Base-by-base conservation (phyloP, 2,888 invertebrate genomes). In the Drosophila quasianomalipes region DNA sequence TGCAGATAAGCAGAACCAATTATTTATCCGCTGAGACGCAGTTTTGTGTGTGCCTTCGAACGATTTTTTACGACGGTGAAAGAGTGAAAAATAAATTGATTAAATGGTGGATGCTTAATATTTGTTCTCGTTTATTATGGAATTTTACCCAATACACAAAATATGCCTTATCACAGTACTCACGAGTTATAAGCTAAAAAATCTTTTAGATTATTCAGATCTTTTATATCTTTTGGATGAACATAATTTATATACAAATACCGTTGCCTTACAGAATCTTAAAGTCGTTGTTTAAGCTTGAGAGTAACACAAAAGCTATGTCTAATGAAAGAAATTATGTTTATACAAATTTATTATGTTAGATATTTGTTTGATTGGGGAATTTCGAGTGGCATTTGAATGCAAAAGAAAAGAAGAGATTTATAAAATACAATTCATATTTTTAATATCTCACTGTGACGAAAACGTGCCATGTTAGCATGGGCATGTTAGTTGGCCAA, bases 1-100 rank as follows among this genome's bases (percentile, higher is more conserved):
- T 37, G 26, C 22, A 61, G n/a, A 41, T 49, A 35, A 55, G 58
- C 64, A 41, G 30, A 47, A 60, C 53, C 51, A 54, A 49, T 57
- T 53, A 58, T 61, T 63, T 67, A 68, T 67, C 67, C 58, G 61
- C 16, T 39, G 28, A 39, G 37, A 33, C 52, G 44, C 30, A 39
- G 37, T 44, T 44, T 31, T 22, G 60, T 12, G 39, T 60, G 26
- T 22, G 52, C 3, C 44, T 37, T 1, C 26, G 26, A 60, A 33
- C 41, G 52, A 53, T 9, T n/a, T 74, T 44, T 61, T 51, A 68
- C 53, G 14, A 59, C 28, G 12, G 16, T 30, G 9, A 39, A 30
- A 51, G 33, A 58, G 2, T 16, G 31, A 22, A 7, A 12, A 51
- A 52, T 4, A 67, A 47, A 5, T 44, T 5, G 12, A 41, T 55